These are phyloP conservation scores for Oryzias curvinotus DNA, from an alignment of 2,113 vertebrate genomes.

Conservation along the genomic window DNA sequence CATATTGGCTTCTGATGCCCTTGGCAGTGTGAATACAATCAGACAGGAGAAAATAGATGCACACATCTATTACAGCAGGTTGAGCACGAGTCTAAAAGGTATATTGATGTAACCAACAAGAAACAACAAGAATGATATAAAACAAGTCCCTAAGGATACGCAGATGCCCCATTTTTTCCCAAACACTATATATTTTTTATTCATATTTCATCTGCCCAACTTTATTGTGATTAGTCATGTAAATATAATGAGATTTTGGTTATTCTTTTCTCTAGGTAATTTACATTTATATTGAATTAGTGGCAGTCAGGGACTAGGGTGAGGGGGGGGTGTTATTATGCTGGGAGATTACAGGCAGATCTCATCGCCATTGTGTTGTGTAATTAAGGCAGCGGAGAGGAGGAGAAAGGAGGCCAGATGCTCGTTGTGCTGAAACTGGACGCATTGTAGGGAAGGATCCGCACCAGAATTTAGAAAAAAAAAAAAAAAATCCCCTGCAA, in stretches of 20 bases:
- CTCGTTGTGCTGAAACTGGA: slow-evolving; percentile 58
- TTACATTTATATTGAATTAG: slow-evolving; percentile 87
- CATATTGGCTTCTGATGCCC: slow-evolving; percentile 57
- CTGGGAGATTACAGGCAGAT: slow-evolving; percentile 77
- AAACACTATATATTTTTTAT: slow-evolving; percentile 49
- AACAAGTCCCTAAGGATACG: slow-evolving; percentile 42
- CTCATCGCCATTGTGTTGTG: slow-evolving; percentile 77
- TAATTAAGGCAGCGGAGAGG: slow-evolving; percentile 76
- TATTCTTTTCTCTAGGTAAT: slow-evolving; percentile 78
- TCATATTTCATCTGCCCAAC: slow-evolving; percentile 67
- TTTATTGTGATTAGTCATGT: slow-evolving; percentile 81
- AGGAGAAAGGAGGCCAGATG: slow-evolving; percentile 77
- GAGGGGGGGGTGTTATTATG: slow-evolving; percentile 67
- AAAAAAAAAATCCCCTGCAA: slow-evolving; percentile 17
- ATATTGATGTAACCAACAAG: slow-evolving; percentile 55
- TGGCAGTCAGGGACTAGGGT: slow-evolving; percentile 61
- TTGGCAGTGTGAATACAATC: slow-evolving; percentile 61
- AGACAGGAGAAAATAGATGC: slow-evolving; percentile 43
- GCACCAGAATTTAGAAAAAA: slow-evolving; percentile 45
- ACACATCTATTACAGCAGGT: slow-evolving; percentile 56
- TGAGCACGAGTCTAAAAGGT: slow-evolving; percentile 50
- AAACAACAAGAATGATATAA: slow-evolving; percentile 64
- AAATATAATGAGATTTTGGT: slow-evolving; percentile 82
- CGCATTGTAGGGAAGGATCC: slow-evolving; percentile 57
- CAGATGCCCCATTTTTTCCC: slow-evolving; percentile 17